Percentiles rank a stretch among this genome's conserved stretches.
These are phyloP conservation scores for Chlamydotis undulata DNA, from an alignment of 2,113 vertebrate species.

Conservation along the genomic window DNA sequence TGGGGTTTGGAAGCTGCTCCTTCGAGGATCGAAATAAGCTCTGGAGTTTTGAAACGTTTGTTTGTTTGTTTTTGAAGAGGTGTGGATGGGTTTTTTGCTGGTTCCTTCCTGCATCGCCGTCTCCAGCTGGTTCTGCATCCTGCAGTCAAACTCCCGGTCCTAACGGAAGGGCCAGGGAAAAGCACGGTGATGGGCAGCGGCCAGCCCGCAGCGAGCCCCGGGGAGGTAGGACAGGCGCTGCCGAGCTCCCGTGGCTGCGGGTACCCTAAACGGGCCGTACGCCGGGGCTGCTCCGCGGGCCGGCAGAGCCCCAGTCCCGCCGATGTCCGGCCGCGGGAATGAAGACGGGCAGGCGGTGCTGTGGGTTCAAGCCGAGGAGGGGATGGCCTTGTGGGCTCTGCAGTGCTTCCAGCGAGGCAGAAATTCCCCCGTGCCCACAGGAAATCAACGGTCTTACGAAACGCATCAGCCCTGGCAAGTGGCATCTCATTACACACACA, in stretches of 20 bases:
- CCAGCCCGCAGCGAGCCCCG: background rate
- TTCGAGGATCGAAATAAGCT: slow-evolving; percentile 21
- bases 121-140: slow-evolving; percentile 20
- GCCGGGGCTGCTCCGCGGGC: background rate
- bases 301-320: background rate
- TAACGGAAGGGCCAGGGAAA: background rate
- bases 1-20: background rate
- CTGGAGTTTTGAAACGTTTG: background rate
- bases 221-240: background rate
- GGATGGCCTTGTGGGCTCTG: fast-evolving
- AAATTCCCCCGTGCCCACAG: background rate
- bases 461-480: background rate
- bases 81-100: background rate
- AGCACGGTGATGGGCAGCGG: background rate
- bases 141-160: background rate
- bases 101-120: background rate
- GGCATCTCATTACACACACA: fast-evolving
- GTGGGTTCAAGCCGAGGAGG: background rate
- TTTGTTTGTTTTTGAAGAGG: background rate
- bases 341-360: background rate
- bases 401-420: background rate
- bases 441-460: background rate
- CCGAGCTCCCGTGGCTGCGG: fast-evolving
- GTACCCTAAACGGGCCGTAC: fast-evolving
- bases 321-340: fast-evolving